Evolutionary conservation across 2,888 invertebrate species (phyloP), one percentile per base, ranked within the genome.

Genomic region (Gisinianus flammeolus): DNA sequence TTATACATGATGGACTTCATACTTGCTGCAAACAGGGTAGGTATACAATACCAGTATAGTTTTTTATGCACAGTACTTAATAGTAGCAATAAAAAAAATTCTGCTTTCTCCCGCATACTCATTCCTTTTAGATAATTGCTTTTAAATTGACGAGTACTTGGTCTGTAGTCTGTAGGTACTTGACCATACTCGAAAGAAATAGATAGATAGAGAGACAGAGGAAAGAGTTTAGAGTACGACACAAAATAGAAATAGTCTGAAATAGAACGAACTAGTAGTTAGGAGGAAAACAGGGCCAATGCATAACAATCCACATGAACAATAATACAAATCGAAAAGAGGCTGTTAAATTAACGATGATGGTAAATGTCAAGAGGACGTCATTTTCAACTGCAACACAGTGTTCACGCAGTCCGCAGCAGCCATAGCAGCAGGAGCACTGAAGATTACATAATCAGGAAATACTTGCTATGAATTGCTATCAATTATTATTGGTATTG

Each of bases 401-500:
- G 26, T 71, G 52, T 12, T 31, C 31, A 72, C 56, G n/a, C n/a
- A 24, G 22, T 26, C 70, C 8, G 44, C 70, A 52, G 52, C 35
- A 54, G 8, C n/a, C n/a, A n/a, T n/a, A n/a, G n/a, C n/a, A n/a
- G n/a, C n/a, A n/a, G n/a, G 4, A 54, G 3, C 54, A 54, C 54
- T 54, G 54, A 10, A n/a, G 22, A 70, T 70, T 70, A 70, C 54
- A 54, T 72, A 72, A 72, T 72, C 31, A 72, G 72, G 72, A 72
- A 72, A 72, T 72, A 54, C 52, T 70, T 70, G 72, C 58, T 30
- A 30, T 33, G 58, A 71, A 72, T 58, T 56, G 72, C 28, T 58
- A 72, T 58, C 72, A 72, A 72, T 72, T 58, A 72, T 72, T 56
- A 72, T 72, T 72, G 69, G n/a, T 58, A 58, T 44, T n/a, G 54